Conservation (phyloP, 2,113 vertebrate species). For the Tragelaphus imberbis region DNA sequence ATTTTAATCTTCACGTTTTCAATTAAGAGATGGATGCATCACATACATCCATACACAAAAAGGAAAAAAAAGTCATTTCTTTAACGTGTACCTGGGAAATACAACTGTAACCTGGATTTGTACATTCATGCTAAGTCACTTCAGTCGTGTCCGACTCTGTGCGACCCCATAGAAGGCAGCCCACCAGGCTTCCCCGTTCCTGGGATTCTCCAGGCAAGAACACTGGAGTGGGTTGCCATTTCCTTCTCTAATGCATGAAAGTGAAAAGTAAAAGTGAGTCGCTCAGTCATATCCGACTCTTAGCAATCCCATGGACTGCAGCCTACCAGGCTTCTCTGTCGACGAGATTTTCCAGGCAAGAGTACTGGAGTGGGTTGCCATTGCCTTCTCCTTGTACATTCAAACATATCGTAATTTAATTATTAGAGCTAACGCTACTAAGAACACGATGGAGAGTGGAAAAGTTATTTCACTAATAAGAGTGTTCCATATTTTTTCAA, state of each 20-base stretch:
- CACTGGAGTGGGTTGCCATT: too few relatives aligned
- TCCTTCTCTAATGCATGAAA: too few relatives aligned
- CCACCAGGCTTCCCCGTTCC: too few relatives aligned
- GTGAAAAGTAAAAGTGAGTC: too few relatives aligned
- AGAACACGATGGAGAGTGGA: constrained; percentile 53
- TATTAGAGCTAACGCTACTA: constrained; percentile 70
- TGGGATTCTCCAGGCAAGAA: too few relatives aligned
- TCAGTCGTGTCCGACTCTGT: too few relatives aligned
- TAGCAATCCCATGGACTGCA: too few relatives aligned
- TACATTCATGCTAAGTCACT: constrained; percentile 13
- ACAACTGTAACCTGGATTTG: constrained; percentile 68
- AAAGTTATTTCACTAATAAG: constrained; percentile 66
- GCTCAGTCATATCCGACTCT: too few relatives aligned
- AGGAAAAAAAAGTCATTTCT: constrained; percentile 75
- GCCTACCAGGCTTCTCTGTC: too few relatives aligned
- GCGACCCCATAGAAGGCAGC: too few relatives aligned
- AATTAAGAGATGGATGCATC: constrained; percentile 72
- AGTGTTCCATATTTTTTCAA: neutral
- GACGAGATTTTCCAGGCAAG: too few relatives aligned
- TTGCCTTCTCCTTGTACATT: constrained; percentile 26
- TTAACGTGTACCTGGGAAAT: constrained; percentile 79
- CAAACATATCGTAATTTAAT: constrained; percentile 77
- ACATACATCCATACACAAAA: constrained; percentile 71
- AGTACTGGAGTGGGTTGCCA: too few relatives aligned
- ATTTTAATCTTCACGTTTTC: constrained; percentile 69